Base-by-base conservation (phyloP, 2,888 invertebrate genomes). In the Hypsopygia costalis region DNA sequence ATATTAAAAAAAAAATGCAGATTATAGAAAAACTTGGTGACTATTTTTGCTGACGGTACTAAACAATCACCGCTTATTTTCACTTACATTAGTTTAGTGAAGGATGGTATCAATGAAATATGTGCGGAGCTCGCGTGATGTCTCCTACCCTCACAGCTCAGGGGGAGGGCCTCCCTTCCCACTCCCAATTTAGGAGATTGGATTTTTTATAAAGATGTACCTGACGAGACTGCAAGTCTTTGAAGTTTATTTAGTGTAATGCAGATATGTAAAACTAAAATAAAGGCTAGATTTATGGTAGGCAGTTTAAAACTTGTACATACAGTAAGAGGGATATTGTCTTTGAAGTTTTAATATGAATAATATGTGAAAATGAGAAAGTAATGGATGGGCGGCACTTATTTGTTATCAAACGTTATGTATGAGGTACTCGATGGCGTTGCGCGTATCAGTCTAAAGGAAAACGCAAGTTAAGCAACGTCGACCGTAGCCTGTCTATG, bases 61-160 rank as follows among this genome's bases (percentile, higher is more conserved):
- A 44, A 51, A 69, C 75, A 78, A 79, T 75, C 77, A 66, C 63
- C 63, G 73, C 76, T 80, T 82, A 82, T 85, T 83, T 85, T 83
- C 82, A 85, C 83, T 83, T 70, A 76, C 86, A 83, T 86, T 86
- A 85, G 82, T 80, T 81, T 74, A 79, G 73, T 70, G 70, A 63
- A 76, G 77, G 77, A 78, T 74, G 66, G 75, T 79, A 81, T 81
- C 82, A 85, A 82, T 87, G 83, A 85, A 81, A 82, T 83, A 83
- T 86, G 81, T 81, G 78, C 63, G 57, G 43, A 45, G 74, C 58
- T 82, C 71, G 81, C 85, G 83, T 86, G 85, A 82, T 62, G 74
- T 78, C 76, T 77, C 76, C 67, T 65, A 16, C 16, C 16, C 16
- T 78, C 67, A 73, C 72, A 54, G 52, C 16, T 78, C 67, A 73